Evolutionary conservation across 2,888 invertebrate species (phyloP), one percentile per base, ranked within the genome.

Genomic region (Agapostemon virescens): DNA sequence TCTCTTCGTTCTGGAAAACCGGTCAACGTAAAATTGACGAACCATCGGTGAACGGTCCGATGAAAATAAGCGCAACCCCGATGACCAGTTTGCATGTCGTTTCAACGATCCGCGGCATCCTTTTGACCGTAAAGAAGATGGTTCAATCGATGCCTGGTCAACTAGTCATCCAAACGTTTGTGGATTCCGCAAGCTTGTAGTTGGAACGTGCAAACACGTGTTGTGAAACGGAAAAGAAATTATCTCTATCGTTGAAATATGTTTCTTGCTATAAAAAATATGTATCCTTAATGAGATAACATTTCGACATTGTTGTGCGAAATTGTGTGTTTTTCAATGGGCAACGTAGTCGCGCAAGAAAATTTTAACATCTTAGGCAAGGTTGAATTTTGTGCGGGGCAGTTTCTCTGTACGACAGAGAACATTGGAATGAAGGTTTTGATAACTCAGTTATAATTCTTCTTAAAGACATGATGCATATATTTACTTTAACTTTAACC

Each of bases 21-120:
- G 75, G 52, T 70, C 45, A 70, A 70, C 38, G 75, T 33, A 38
- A 69, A 74, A 61, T 69, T 42, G 58, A 61, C 74, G 69, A 13
- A 58, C 23, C 69, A 45, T 69, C 69, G 40, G 20, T 40, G 66
- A 55, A 74, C 67, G 74, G 36, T 69, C 23, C 40, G 63, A 17
- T 64, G 70, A 61, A 70, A 75, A 63, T 52, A 49, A 70, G 63
- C 49, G 63, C 40, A 70, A 26, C 40, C 26, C 64, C 20, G 20
- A n/a, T 20, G 66, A 64, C 64, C 20, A 72, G 66, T 72, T 72
- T 55, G 33, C 64, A 55, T 55, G 58, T 26, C 55, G 64, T 66
- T 74, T 38, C 40, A 15, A 23, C 40, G 52, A 33, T 52, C n/a
- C 67, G 30, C 63, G 38, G 5, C 2, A 20, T 66, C 36, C 72